These are phyloP conservation scores for Taurulus bubalis DNA, from an alignment of 2,113 vertebrate species.

Conservation along the genomic window DNA sequence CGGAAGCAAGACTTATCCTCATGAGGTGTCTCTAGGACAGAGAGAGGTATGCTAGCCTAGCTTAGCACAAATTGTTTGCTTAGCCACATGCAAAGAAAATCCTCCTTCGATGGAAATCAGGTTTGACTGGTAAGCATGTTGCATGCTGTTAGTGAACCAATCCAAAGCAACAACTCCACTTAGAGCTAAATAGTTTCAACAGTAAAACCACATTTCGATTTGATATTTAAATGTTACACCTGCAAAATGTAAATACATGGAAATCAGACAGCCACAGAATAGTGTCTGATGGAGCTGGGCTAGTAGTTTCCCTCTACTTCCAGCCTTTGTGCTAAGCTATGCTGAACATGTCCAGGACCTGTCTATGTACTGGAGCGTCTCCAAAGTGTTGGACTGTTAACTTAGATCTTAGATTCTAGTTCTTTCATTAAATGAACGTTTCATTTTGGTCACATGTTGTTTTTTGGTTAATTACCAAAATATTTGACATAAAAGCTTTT, in stretches of 20 bases:
- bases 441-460: not conserved
- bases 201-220: not conserved
- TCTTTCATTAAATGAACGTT: not conserved
- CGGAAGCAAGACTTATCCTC: not conserved
- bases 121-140: not conserved
- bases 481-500: conserved; percentile 35
- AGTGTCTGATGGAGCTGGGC: too few relatives aligned
- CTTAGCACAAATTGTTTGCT: not conserved
- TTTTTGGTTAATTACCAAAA: not conserved
- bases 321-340: not conserved
- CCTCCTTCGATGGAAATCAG: not conserved
- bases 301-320: not conserved
- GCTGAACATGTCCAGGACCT: not conserved
- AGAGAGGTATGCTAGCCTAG: not conserved
- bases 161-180: not conserved
- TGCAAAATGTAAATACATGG: not conserved
- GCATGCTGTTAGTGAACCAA: not conserved
- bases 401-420: not conserved
- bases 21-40: not conserved
- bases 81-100: not conserved
- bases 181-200: not conserved
- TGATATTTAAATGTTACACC: not conserved
- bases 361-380: not conserved
- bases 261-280: not conserved
- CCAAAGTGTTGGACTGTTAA: conserved; percentile 48